phyloP scores from a whole-genome alignment of 2,797 vertebrate genomes.

The Melanotaenia maccullochi region DNA sequence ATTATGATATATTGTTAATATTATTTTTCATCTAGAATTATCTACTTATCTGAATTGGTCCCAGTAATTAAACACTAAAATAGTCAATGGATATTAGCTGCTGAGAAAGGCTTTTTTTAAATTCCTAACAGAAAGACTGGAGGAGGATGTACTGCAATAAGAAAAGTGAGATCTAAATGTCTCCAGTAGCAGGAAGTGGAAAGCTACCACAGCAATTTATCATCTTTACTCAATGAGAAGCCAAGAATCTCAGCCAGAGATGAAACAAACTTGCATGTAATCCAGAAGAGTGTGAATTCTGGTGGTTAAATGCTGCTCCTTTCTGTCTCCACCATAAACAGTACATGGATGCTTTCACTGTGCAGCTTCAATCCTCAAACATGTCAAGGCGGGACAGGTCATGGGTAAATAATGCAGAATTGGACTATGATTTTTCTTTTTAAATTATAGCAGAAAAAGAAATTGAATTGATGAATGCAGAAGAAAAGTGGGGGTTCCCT shows the following conservation, averaged over 20 bases:
- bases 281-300: constrained; percentile 51
- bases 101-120: constrained; percentile 46
- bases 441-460: constrained; percentile 8
- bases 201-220: constrained; percentile 65
- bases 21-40: background rate
- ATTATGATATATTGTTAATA: background rate
- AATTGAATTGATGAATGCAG: background rate
- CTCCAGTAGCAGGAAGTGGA: constrained; percentile 48
- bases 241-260: constrained; percentile 49
- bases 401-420: background rate
- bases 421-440: background rate
- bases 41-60: background rate
- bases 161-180: constrained; percentile 59
- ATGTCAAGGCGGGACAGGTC: constrained; percentile 20
- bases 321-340: constrained; percentile 50
- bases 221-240: constrained; percentile 62
- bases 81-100: constrained; percentile 50
- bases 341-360: constrained; percentile 25
- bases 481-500: background rate
- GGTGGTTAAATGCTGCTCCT: constrained; percentile 49
- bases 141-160: constrained; percentile 45
- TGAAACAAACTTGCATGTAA: constrained; percentile 55
- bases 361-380: constrained; percentile 21
- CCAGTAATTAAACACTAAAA: constrained; percentile 11
- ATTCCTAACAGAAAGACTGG: constrained; percentile 52